Percentiles rank a stretch among this genome's conserved stretches.
Conservation (phyloP, 2,113 vertebrate genomes). For the Craseonycteris thonglongyai region DNA sequence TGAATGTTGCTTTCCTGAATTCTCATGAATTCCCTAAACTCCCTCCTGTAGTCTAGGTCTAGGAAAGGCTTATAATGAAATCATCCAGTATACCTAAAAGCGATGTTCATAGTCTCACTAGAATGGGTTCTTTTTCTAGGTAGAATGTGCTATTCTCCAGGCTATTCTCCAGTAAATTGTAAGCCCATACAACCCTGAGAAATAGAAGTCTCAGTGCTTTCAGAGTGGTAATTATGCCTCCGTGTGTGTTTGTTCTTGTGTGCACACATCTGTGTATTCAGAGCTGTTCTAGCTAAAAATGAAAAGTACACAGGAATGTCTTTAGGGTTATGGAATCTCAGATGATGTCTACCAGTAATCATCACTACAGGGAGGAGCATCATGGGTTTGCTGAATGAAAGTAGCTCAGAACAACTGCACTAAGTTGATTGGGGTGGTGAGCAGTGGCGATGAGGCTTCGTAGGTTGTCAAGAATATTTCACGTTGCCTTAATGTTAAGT, state of each 20-base stretch:
- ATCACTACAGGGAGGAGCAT: background rate
- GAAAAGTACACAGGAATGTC: background rate
- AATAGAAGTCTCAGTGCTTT: background rate
- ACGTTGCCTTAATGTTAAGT: background rate
- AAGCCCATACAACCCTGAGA: background rate
- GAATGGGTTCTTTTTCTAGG: background rate
- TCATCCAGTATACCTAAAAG: background rate
- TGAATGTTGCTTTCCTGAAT: background rate
- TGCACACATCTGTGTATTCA: background rate
- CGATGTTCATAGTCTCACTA: background rate
- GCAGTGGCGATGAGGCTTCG: background rate
- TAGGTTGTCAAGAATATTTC: background rate
- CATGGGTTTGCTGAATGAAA: background rate
- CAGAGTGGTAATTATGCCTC: background rate
- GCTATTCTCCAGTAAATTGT: background rate
- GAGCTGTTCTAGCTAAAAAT: background rate
- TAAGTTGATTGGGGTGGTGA: rapidly evolving
- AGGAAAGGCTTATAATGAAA: background rate
- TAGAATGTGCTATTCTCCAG: background rate
- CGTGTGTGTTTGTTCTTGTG: background rate
- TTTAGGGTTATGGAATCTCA: background rate
- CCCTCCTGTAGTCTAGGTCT: background rate
- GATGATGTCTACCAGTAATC: background rate
- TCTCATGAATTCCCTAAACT: background rate
- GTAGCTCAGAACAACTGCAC: too few species aligned